Conservation (phyloP, 2,113 vertebrate species). For the Lagopus leucura region DNA sequence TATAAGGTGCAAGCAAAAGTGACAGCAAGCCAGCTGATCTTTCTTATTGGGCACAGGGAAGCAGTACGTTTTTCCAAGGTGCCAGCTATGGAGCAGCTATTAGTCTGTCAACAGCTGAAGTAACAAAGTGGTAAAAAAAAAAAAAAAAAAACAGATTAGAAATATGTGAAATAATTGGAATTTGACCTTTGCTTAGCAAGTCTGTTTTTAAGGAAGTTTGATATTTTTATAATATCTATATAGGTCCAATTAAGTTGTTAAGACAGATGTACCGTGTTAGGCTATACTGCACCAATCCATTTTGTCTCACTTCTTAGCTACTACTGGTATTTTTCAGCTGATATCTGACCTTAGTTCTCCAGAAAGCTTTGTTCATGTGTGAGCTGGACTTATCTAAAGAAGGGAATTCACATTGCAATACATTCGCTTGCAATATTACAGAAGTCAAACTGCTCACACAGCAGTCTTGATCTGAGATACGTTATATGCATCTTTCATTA, state of each 20-base stretch:
- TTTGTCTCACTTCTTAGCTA: neutral
- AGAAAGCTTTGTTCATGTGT: neutral
- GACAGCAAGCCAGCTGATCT: neutral
- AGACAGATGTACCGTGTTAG: neutral
- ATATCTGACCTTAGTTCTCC: neutral
- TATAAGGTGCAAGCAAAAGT: neutral
- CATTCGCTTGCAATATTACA: neutral
- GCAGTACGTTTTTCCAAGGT: neutral
- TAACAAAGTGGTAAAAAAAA: neutral
- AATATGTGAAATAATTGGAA: neutral
- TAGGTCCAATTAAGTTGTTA: neutral
- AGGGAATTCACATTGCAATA: neutral
- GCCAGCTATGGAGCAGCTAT: neutral
- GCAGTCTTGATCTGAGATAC: neutral
- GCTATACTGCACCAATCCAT: neutral
- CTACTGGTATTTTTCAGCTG: neutral
- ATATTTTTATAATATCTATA: neutral
- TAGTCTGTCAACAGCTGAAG: neutral
- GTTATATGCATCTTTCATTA: neutral
- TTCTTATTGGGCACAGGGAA: neutral
- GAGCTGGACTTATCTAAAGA: neutral
- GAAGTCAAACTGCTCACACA: neutral
- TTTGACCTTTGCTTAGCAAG: neutral
- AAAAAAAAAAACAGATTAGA: neutral
- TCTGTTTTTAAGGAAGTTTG: neutral